Conservation (phyloP, 2,113 vertebrate genomes). For the Cyanoderma ruficeps region DNA sequence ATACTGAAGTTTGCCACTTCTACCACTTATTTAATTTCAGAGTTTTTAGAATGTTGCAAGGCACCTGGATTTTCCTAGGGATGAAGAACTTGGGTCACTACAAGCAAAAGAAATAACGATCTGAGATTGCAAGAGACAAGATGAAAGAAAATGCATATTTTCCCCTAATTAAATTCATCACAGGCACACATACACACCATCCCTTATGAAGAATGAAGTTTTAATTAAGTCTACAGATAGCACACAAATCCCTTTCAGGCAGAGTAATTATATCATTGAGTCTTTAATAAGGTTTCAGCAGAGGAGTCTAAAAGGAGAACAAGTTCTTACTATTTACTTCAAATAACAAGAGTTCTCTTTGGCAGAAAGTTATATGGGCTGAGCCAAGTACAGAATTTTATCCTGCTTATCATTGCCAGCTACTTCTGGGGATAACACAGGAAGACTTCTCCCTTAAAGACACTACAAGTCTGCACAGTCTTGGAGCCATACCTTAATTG, state of each 20-base stretch:
- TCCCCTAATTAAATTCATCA: fast-evolving
- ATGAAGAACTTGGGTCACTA: neutral
- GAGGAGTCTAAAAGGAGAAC: neutral
- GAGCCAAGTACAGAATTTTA: neutral
- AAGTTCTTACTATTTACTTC: neutral
- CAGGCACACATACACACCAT: neutral
- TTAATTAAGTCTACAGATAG: neutral
- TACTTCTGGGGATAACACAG: neutral
- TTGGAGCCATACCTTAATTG: neutral
- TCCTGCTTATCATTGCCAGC: neutral
- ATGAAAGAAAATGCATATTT: neutral
- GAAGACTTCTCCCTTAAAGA: neutral
- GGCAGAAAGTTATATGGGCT: neutral
- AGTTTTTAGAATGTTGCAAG: neutral
- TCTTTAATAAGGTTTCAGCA: neutral
- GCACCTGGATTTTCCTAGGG: neutral
- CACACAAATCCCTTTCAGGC: neutral
- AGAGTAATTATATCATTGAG: neutral
- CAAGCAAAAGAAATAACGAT: neutral
- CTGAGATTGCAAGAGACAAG: neutral
- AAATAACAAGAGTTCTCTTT: neutral
- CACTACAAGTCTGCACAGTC: neutral
- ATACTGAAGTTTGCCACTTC: neutral
- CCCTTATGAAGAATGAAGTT: neutral
- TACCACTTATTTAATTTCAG: neutral